Evolutionary conservation across 2,113 vertebrate species (phyloP), one percentile per base, ranked within the genome.

Genomic region (Anarrhichthys ocellatus): DNA sequence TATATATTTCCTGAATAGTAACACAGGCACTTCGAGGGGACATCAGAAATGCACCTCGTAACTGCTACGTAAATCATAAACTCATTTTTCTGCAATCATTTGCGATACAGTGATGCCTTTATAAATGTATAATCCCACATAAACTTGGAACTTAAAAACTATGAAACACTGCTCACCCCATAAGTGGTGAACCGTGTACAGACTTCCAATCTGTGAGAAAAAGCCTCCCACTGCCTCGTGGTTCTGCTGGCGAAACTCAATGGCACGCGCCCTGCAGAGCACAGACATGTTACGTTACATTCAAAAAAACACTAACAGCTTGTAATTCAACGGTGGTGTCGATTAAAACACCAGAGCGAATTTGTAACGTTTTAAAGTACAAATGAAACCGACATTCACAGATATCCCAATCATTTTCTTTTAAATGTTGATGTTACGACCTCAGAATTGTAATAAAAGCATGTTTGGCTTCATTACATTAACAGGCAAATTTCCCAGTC

Each of bases 171-270:
- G n/a, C 93, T 90, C 95, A 99, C 98, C 98, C 98, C 98, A 99
- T 18, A 99, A 95, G 80, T 99, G 98, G 90, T 99, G 98, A 80
- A 99, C 98, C 92, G 97, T 97, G 71, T 99, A 99, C 1, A 99
- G 95, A 84, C 96, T 96, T 68, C 98, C 98, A 36, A 99, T 99
- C 88, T 99, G 98, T 8, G 98, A 99, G 95, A 99, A 99, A 94
- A 99, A 99, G 1, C 98, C 98, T 78, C 98, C 97, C 6, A 99
- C 97, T 0, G 98, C 97, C 90, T 99, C 98, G 0, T 96, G 93
- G 29, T 86, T 94, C 32, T 99, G 96, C 90, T 99, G 98, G 8
- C 98, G 96, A 81, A 97, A 98, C 7, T 97, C 94, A 81, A 99
- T 98, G 0, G 97, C 98, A 15, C 98, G 97, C 38, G 98, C 98